phyloP scores from a whole-genome alignment of 2,888 invertebrate genomes.

The Phortica okadai region DNA sequence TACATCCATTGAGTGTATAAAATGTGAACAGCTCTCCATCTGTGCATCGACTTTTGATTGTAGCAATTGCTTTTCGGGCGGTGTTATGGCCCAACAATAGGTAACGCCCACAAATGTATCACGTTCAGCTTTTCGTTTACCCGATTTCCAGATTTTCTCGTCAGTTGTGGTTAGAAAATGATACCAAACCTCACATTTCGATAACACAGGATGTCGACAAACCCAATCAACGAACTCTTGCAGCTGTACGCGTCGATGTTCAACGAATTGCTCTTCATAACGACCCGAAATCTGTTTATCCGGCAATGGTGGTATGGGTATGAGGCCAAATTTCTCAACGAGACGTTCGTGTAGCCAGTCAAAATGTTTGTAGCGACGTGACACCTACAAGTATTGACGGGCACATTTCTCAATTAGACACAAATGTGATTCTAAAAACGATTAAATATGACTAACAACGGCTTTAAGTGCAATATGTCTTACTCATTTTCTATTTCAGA shows the following conservation, averaged over 20 bases:
- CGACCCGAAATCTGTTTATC: constrained; percentile 98
- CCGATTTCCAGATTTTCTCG: constrained; percentile 97
- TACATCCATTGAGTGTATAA: constrained; percentile 90
- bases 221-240: constrained; percentile 98
- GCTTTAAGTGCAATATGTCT: neutral
- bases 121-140: constrained; percentile 95
- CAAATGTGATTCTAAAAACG: neutral
- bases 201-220: constrained; percentile 96
- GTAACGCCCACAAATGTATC: constrained; percentile 93
- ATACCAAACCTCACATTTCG: constrained; percentile 94
- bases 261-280: constrained; percentile 98
- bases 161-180: constrained; percentile 98
- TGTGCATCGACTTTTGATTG: constrained; percentile 87
- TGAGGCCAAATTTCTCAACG: constrained; percentile 94
- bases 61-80: constrained; percentile 87
- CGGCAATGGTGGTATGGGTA: constrained; percentile 97
- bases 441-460: neutral
- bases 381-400: constrained; percentile 73
- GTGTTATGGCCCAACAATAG: constrained; percentile 92
- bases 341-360: constrained; percentile 98
- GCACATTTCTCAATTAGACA: neutral
- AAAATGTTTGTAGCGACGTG: constrained; percentile 97
- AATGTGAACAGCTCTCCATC: constrained; percentile 89
- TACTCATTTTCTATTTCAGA: neutral
- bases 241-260: constrained; percentile 93